A percentile compares a stretch with the other conserved stretches of the same genome.
Evolutionary conservation across 2,888 invertebrate genomes (phyloP).

Genomic region (Heteromyza rotundicornis): DNA sequence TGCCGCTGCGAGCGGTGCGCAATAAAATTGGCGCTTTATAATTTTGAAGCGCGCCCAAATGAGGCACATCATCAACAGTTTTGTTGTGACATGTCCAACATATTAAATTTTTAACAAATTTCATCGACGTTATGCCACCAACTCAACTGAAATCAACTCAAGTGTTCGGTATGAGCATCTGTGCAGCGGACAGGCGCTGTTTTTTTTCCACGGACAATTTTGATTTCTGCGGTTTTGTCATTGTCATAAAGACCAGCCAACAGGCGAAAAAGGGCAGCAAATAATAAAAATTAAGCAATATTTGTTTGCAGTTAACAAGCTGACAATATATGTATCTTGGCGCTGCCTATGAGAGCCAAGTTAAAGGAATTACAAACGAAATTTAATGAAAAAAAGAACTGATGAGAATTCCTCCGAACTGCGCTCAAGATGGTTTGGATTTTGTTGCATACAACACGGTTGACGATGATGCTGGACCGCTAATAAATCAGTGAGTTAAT

Average conservation of each 20-base stretch:
- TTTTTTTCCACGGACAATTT: too few relatives aligned
- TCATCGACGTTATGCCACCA: too few relatives aligned
- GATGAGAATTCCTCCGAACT: constrained; percentile 19
- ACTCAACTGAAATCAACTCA: too few relatives aligned
- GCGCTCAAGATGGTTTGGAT: too few relatives aligned
- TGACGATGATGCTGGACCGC: constrained; percentile 45
- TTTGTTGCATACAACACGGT: constrained; percentile 20
- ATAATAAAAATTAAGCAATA: constrained; percentile 35
- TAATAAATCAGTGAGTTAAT: constrained; percentile 64
- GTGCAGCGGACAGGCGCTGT: too few relatives aligned
- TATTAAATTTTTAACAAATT: too few relatives aligned
- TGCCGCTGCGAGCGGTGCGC: too few relatives aligned
- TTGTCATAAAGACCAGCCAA: background rate
- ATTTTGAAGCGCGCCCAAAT: too few relatives aligned
- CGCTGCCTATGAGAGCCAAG: constrained; percentile 14
- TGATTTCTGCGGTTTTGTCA: background rate
- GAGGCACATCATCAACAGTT: too few relatives aligned
- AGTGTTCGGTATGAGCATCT: too few relatives aligned
- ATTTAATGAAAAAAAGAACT: constrained; percentile 30
- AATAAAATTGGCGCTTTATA: too few relatives aligned
- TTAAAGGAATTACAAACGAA: constrained; percentile 24
- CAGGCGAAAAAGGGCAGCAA: background rate
- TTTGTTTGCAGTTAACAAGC: constrained; percentile 28
- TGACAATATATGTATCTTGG: background rate
- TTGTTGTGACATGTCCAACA: too few relatives aligned